A percentile compares a stretch with the other conserved stretches of the same genome.
Conservation (phyloP, 1,140 invertebrate species). For the Eueides isabella region DNA sequence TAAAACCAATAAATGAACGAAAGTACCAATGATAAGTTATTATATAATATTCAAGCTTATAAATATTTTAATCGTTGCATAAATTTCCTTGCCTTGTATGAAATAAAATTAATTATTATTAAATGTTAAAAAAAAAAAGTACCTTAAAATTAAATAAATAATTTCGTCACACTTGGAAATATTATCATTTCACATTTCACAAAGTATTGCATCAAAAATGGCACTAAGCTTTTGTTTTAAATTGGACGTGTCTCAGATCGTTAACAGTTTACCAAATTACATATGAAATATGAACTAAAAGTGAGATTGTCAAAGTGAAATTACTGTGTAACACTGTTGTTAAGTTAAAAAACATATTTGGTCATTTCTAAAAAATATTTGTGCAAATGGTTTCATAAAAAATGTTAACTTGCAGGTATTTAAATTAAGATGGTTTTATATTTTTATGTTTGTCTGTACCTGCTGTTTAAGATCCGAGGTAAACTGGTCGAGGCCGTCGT, state of each 20-base stretch:
- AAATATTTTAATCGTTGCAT: slow-evolving; percentile 3
- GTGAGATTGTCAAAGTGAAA: slow-evolving; percentile 1
- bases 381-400: too few species aligned
- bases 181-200: background rate
- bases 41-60: background rate
- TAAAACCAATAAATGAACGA: background rate
- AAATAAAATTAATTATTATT: background rate
- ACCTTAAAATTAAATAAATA: background rate
- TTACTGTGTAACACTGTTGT: background rate
- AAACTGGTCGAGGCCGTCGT: too few species aligned
- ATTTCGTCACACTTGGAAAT: background rate
- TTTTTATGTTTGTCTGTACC: too few species aligned
- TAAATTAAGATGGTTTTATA: too few species aligned
- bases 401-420: too few species aligned
- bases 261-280: background rate
- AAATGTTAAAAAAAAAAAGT: background rate
- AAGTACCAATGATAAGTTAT: background rate
- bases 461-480: too few species aligned
- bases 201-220: background rate
- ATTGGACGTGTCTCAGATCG: background rate
- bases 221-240: background rate
- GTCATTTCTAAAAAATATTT: too few species aligned
- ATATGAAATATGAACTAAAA: background rate
- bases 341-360: too few species aligned
- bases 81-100: background rate